Evolutionary conservation across 2,797 vertebrate genomes (phyloP), one percentile per base, ranked within the genome.

Genomic region (Miichthys miiuy): DNA sequence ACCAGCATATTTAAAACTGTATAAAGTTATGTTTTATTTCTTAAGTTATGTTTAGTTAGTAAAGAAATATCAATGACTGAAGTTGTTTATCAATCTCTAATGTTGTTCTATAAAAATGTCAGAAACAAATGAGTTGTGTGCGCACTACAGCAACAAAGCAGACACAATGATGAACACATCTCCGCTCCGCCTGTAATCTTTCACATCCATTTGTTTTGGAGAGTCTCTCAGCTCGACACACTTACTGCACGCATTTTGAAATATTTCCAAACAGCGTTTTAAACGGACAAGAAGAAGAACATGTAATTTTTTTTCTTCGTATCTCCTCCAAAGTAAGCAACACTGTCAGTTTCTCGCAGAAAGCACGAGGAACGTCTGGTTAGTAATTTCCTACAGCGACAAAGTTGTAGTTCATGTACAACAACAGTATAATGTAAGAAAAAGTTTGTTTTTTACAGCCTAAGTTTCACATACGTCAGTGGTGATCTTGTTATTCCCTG

Each of bases 41-140:
- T 89, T 96, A 96, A 96, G 91, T 96, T 96, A 96, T 96, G 93
- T 93, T 92, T 94, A 95, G 93, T 86, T 94, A 93, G 90, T 91
- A 90, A 94, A 92, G 87, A 93, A 90, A 87, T 91, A 88, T 87
- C 86, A 92, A 82, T 94, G 93, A 95, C 94, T 94, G 94, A 95
- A 95, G 84, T 87, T 91, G 91, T 88, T 88, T 90, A 91, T 87
- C 80, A 10, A 83, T 88, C 72, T 80, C 72, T 91, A 72, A 68
- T 89, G 89, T 84, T 94, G 90, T 88, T 86, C 55, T 65, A 91
- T 92, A 86, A 93, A 89, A 79, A 81, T 55, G 68, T 68, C 80
- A 73, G 66, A 91, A 87, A 18, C 27, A 20, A 30, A 72, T 76
- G 25, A 77, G 17, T 77, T 66, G 13, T 60, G 47, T 79, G 38